Evolutionary conservation across 2,113 vertebrate species (phyloP).

Genomic region (Nibea coibor): DNA sequence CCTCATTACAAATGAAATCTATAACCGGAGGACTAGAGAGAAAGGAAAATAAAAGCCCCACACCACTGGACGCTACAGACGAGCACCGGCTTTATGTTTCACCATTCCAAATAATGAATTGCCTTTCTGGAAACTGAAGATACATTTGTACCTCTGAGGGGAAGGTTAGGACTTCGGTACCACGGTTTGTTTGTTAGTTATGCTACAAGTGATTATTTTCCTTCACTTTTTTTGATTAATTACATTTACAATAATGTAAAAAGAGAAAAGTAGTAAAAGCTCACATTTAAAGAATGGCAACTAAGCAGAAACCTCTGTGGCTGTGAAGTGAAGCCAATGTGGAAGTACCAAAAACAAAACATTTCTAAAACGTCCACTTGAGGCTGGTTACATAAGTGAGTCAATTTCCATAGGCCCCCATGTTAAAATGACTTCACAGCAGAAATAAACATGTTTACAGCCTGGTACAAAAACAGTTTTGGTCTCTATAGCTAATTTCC

Average conservation of each 20-base stretch:
- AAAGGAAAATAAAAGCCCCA: conserved; percentile 31
- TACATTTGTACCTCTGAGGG: background rate
- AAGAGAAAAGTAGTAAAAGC: too few species aligned
- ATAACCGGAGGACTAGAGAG: conserved; percentile 34
- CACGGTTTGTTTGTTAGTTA: background rate
- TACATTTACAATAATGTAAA: background rate
- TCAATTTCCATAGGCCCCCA: too few species aligned
- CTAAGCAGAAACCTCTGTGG: too few species aligned
- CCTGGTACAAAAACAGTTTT: too few species aligned
- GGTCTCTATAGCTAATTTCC: too few species aligned
- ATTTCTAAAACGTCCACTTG: too few species aligned
- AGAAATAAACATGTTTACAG: too few species aligned
- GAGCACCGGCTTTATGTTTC: background rate
- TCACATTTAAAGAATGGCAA: too few species aligned
- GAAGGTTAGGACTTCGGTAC: background rate
- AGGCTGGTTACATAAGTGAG: too few species aligned
- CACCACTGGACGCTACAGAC: background rate
- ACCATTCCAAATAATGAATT: background rate
- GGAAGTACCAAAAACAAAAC: too few species aligned
- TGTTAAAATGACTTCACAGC: too few species aligned
- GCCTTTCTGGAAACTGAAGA: background rate
- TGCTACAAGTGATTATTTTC: background rate
- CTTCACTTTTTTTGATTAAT: background rate
- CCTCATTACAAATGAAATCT: conserved; percentile 67
- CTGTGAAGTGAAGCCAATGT: too few species aligned